Base-by-base conservation (phyloP, 2,113 vertebrate genomes). In the Podarcis raffonei region DNA sequence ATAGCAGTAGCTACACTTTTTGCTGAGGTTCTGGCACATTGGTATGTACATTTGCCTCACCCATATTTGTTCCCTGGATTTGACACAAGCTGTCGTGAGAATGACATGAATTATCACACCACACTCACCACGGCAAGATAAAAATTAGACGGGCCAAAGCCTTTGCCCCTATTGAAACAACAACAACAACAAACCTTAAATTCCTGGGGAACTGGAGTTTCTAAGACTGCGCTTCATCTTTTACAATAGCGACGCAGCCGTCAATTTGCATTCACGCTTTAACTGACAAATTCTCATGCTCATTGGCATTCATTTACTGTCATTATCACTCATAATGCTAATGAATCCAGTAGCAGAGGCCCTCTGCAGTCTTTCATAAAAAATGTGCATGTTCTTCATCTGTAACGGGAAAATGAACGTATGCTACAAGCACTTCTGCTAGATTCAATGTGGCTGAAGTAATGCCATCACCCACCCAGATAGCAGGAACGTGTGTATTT, bases 341-440 rank as follows among this genome's bases (percentile, higher is more conserved):
- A 78, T 86, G 75, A 86, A 78, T 48, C 75, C 75, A 79, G 53
- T 68, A 78, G 37, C 37, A 86, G 37, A 79, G 30, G 18, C 62
- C 62, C 37, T 65, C 37, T 79, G 75, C 75, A 86, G 85, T 48
- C 74, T 86, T 86, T 53, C 85, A 66, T 86, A 86, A 65, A 86
- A 53, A 12, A 78, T 23, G 62, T 32, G 62, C 59, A 32, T 68
- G 62, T 79, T 78, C 75, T 48, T 68, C 37, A 86, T 78, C 78
- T 86, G 59, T 78, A 78, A 77, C 66, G 32, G 75, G 37, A 79
- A 85, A 79, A 69, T 80, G 15, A 66, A 66, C 2, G 25, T n/a
- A 66, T 42, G 62, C 74, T 42, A 77, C 74, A 77, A 86, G 74
- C 57, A 42, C 74, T 65, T 65, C 35, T 12, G 15, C 22, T 57